Base-by-base conservation (phyloP, 2,113 vertebrate genomes). In the Budorcas taxicolor region DNA sequence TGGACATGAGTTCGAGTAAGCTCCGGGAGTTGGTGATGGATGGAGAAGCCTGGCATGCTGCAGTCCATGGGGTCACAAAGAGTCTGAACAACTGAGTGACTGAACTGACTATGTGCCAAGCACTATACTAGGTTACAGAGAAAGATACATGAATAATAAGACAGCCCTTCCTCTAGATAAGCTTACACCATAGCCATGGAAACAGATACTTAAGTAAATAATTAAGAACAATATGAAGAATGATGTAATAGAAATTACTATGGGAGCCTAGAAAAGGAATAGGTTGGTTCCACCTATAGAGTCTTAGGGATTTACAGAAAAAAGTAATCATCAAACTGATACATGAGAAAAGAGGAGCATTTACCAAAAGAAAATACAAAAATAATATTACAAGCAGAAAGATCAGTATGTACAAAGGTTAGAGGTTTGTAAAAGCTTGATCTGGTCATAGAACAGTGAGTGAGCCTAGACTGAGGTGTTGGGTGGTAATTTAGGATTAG, bases 281-380 rank as follows among this genome's bases (percentile, higher is more conserved):
- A 25, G 74, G 29, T 60, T 81, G 33, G 25, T 82, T 94, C 40
- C 91, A 16, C 43, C 90, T 85, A 19, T 45, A 88, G 53, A 93
- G 7, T 6, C 64, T 94, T 71, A 36, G 33, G 27, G 7, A 19
- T 80, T 85, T 93, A 60, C 17, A 67, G 40, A 89, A 90, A 94
- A 95, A 74, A 21, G 1, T 74, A 94, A 55, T 84, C 67, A 67
- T 82, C 50, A 95, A 87, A 81, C 11, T 96, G 53, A 62, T 78
- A 82, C 52, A 85, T 97, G 92, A 95, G 58, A 88, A 93, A 88
- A 95, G 57, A 86, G 55, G 96, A 84, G 50, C 50, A 87, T 76
- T 90, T 83, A 87, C 45, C 88, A 89, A 57, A 23, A 95, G 23
- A 92, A 95, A 67, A 87, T 40, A 62, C 7, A 3, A 58, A 67